Evolutionary conservation across 1,140 invertebrate genomes (phyloP).

Genomic region (Mercenaria mercenaria): DNA sequence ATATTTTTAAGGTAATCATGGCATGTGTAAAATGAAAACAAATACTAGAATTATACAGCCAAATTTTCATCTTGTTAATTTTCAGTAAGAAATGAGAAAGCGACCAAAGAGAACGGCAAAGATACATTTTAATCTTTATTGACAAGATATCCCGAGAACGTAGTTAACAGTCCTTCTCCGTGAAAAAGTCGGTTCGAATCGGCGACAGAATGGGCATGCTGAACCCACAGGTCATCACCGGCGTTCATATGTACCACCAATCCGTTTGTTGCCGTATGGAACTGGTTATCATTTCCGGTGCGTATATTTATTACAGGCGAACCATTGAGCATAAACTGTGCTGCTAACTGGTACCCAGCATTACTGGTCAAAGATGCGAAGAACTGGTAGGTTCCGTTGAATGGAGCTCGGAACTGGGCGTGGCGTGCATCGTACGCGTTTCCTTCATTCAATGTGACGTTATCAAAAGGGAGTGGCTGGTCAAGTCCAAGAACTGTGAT

Average conservation of each 20-base stretch:
- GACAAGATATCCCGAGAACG: constrained; percentile 55
- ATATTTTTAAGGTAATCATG: too few relatives aligned
- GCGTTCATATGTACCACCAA: constrained; percentile 23
- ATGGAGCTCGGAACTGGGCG: constrained; percentile 52
- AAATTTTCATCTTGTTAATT: too few relatives aligned
- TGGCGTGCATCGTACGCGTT: constrained; percentile 55
- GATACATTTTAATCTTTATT: constrained; percentile 16
- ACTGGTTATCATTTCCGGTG: constrained; percentile 39
- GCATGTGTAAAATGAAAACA: too few relatives aligned
- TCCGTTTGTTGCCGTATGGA: constrained; percentile 34
- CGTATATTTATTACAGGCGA: constrained; percentile 34
- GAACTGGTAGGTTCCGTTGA: constrained; percentile 48
- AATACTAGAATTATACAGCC: too few relatives aligned
- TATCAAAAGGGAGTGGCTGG: constrained; percentile 49
- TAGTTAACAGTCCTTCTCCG: constrained; percentile 44
- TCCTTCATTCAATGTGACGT: constrained; percentile 58
- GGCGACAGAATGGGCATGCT: constrained; percentile 45
- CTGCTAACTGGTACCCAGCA: constrained; percentile 33
- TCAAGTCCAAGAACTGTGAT: constrained; percentile 39
- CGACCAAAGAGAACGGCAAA: too few relatives aligned
- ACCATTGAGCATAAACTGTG: constrained; percentile 47
- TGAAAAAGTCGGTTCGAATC: constrained; percentile 50
- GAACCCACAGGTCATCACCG: constrained; percentile 62
- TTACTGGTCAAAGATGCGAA: constrained; percentile 29
- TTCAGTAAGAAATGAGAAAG: too few relatives aligned